phyloP scores from a whole-genome alignment of 2,888 invertebrate species.

The Tachystola acroxantha region DNA sequence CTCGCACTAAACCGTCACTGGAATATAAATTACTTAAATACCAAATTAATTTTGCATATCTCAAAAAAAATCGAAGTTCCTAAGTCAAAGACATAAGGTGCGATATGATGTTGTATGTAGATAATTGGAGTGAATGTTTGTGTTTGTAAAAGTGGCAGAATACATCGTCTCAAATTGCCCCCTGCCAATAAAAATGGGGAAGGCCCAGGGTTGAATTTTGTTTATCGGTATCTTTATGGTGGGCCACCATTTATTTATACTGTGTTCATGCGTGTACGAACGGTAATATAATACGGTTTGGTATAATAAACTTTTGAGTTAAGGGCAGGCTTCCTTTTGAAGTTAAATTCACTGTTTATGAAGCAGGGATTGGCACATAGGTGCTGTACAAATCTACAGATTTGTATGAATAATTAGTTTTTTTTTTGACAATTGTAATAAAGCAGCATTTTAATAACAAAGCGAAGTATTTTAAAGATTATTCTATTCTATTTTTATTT shows the following conservation, averaged over 20 bases:
- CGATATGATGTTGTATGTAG: background rate
- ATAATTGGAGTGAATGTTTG: background rate
- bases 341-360: no score
- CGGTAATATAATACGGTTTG: conserved; percentile 65
- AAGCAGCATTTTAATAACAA: no score
- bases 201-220: conserved; percentile 70
- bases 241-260: conserved; percentile 68
- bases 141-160: conserved; percentile 51
- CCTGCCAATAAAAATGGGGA: conserved; percentile 75
- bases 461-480: no score
- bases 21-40: conserved; percentile 67
- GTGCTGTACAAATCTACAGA: no score
- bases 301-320: conserved; percentile 56
- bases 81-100: conserved; percentile 13
- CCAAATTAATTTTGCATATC: conserved; percentile 21
- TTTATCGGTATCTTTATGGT: conserved; percentile 75
- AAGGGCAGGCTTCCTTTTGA: conserved; percentile 44
- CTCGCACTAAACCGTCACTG: conserved; percentile 70
- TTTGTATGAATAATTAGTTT: no score
- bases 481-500: no score
- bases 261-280: conserved; percentile 63
- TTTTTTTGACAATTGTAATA: no score
- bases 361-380: no score
- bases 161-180: conserved; percentile 74
- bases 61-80: conserved; percentile 11